Evolutionary conservation across 1,140 invertebrate species (phyloP).

Genomic region (Zaprionus africanus): DNA sequence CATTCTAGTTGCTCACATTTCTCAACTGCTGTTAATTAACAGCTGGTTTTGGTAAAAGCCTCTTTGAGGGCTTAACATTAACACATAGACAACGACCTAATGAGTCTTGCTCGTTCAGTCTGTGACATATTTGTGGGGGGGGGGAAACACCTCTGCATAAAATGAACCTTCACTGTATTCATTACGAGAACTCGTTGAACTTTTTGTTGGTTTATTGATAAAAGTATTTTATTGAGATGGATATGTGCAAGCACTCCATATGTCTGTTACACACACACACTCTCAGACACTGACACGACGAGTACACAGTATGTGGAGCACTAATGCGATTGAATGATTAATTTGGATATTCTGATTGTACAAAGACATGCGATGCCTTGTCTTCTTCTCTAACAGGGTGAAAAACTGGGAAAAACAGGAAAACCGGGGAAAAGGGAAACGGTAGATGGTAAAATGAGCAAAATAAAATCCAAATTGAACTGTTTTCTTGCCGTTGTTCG

Average conservation of each 20-base stretch:
- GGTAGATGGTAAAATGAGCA: neutral
- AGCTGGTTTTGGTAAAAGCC: neutral
- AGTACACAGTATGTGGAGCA: slow-evolving; percentile 25
- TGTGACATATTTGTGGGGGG: neutral
- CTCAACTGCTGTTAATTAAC: neutral
- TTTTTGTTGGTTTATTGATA: slow-evolving; percentile 35
- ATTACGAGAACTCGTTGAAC: slow-evolving; percentile 19
- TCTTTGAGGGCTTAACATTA: neutral
- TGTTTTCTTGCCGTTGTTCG: neutral
- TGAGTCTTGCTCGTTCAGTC: neutral
- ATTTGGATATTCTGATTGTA: slow-evolving; percentile 64
- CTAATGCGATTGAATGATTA: slow-evolving; percentile 63
- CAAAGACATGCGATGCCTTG: slow-evolving; percentile 58
- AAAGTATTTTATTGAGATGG: slow-evolving; percentile 32
- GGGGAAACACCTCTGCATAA: neutral
- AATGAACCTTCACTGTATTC: neutral
- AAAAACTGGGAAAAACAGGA: too few species aligned
- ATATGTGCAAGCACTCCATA: slow-evolving; percentile 32
- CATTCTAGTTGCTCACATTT: neutral
- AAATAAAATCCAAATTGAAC: slow-evolving; percentile 7
- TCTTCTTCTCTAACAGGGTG: neutral
- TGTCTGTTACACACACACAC: neutral
- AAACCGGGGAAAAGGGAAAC: neutral
- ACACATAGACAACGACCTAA: neutral
- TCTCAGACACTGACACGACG: neutral